These are phyloP conservation scores for Zelostemma sp. DNA, from an alignment of 1,140 invertebrate species.

Conservation along the genomic window DNA sequence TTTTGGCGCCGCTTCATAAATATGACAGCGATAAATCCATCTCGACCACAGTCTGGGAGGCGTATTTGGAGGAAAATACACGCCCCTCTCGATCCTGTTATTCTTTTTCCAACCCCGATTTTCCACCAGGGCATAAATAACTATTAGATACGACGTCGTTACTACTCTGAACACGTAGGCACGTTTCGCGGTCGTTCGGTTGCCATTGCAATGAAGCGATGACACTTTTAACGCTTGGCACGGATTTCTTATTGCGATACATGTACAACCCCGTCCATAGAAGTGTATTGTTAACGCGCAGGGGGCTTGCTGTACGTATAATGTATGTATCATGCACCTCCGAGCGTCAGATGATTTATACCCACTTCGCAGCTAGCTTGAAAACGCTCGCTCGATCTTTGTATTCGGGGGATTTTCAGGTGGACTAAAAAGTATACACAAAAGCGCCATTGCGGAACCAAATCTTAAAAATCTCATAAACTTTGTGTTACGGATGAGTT, in stretches of 20 bases:
- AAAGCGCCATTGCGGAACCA: not conserved
- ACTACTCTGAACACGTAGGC: constrained; percentile 42
- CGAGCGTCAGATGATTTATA: constrained; percentile 10
- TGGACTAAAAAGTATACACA: not conserved
- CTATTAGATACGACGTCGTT: constrained; percentile 45
- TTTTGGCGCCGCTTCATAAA: constrained; percentile 48
- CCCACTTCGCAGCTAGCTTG: constrained; percentile 10
- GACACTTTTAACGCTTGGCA: constrained; percentile 26
- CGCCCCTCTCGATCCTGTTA: constrained; percentile 8
- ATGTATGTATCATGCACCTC: constrained; percentile 13
- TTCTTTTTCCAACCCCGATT: constrained; percentile 10
- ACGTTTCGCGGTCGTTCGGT: constrained; percentile 7
- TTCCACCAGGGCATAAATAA: constrained; percentile 56
- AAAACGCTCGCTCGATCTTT: constrained; percentile 5
- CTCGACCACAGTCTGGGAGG: not conserved
- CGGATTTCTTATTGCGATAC: constrained; percentile 32
- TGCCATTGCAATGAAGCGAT: constrained; percentile 9
- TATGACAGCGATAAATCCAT: constrained; percentile 53
- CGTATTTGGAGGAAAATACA: not conserved
- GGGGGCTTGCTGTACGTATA: not conserved
- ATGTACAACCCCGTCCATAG: not conserved
- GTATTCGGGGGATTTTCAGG: constrained; percentile 3
- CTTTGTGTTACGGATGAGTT: not conserved
- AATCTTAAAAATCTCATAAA: not conserved
- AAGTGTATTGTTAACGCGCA: constrained; percentile 9